These are phyloP conservation scores for Peromyscus nudipes DNA, from an alignment of 2,797 vertebrate species.

Conservation along the genomic window DNA sequence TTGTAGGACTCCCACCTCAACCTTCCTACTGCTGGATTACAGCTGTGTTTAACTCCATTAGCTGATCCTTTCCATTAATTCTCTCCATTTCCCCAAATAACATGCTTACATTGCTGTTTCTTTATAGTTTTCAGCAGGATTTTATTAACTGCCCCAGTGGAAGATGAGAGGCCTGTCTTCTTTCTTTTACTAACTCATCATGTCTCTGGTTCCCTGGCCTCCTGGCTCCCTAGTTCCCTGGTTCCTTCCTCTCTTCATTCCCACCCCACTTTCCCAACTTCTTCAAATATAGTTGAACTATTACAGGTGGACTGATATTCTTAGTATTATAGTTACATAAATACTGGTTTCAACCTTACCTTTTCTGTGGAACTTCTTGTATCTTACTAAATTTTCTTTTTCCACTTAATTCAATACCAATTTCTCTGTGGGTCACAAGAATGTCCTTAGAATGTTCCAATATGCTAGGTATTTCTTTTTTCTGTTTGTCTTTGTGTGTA, in stretches of 20 bases:
- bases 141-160: background rate
- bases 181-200: background rate
- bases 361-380: background rate
- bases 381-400: conserved; percentile 15
- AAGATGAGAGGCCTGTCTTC: background rate
- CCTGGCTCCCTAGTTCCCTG: background rate
- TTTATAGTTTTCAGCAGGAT: background rate
- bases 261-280: background rate
- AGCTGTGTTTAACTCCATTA: background rate
- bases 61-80: background rate
- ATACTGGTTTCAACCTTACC: background rate
- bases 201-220: background rate
- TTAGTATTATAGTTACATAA: background rate
- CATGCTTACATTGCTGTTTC: background rate
- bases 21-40: background rate
- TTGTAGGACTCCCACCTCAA: background rate
- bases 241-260: background rate
- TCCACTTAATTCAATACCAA: background rate
- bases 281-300: background rate
- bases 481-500: background rate
- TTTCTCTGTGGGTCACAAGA: background rate
- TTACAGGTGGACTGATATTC: background rate
- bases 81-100: background rate
- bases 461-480: background rate
- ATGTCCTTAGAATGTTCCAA: background rate